Evolutionary conservation across 2,797 vertebrate genomes (phyloP), one percentile per base, ranked within the genome.

Genomic region (Anabacerthia variegaticeps): DNA sequence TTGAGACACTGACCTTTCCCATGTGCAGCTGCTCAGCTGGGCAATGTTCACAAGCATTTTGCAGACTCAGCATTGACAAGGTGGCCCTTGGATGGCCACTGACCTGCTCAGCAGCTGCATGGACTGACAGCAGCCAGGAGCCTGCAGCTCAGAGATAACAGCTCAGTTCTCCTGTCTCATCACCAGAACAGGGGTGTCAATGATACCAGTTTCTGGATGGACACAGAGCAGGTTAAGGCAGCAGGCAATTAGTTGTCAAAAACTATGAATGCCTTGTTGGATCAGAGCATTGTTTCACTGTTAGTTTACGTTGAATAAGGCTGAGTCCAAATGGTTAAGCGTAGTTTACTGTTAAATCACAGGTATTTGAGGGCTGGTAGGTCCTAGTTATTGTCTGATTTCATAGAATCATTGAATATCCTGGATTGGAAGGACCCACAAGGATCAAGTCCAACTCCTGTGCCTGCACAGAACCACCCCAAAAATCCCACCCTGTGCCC

Each of bases 1-100:
- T 98, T 97, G 97, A 97, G 97, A 97, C 81, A 74, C 37, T 96
- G 96, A 97, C 97, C 97, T 97, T 96, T 95, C 92, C 75, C 93
- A 94, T 96, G 89, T 93, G 79, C 49, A 51, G 49, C 88, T 85
- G 80, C 87, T 96, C 59, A 8, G 67, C 69, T 37, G 61, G 78
- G 88, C 80, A 78, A 56, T 9, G 1, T 94, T 86, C 71, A 74
- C 61, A 68, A 86, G 79, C 55, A 2, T 96, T 97, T 86, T 97
- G 95, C 96, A 95, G 95, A 83, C 86, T 97, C 97, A 96, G 97
- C 94, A 43, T 22, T 89, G 89, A 92, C 85, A 86, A 76, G 82
- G 88, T 94, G 96, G 93, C 75, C 88, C 93, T 91, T 56, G 67
- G 67, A 92, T 80, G 76, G 68, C 80, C 89, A 86, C 46, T n/a